Percentiles rank a stretch among this genome's conserved stretches.
These are phyloP conservation scores for Heliconius charithonia DNA, from an alignment of 2,888 invertebrate species.

Conservation along the genomic window DNA sequence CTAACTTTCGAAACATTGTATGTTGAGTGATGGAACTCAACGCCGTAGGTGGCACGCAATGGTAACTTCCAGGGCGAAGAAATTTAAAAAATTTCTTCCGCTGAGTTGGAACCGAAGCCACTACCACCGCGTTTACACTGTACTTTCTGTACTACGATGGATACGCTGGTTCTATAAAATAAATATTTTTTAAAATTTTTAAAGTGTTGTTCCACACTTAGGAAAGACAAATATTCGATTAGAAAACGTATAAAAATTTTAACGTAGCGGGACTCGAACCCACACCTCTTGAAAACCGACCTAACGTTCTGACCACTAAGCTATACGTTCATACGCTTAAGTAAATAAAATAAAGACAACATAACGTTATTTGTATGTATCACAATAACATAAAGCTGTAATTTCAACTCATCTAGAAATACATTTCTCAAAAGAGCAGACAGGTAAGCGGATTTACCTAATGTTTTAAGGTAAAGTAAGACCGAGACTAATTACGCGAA, in stretches of 20 bases:
- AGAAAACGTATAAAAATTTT: too few species aligned
- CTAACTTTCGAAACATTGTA: not conserved
- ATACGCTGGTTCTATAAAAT: not conserved
- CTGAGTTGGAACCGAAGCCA: not conserved
- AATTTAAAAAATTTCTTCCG: not conserved
- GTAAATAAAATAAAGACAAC: not conserved
- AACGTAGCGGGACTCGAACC: too few species aligned
- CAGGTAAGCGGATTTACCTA: slow-evolving; percentile 19
- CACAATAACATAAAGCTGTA: not conserved
- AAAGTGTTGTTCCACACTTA: too few species aligned
- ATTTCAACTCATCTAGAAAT: not conserved
- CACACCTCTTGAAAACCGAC: too few species aligned
- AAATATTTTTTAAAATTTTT: too few species aligned
- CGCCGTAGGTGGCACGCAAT: not conserved
- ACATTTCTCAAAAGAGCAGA: slow-evolving; percentile 18
- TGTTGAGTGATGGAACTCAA: not conserved
- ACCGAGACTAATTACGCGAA: slow-evolving; percentile 46
- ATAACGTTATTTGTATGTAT: not conserved
- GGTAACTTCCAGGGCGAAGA: too few species aligned
- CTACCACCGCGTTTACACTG: not conserved
- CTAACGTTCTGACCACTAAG: too few species aligned
- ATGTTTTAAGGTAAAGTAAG: slow-evolving; percentile 1
- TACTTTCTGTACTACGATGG: not conserved
- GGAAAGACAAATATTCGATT: too few species aligned
- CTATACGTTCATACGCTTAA: too few species aligned